Conservation (phyloP, 2,888 invertebrate species). For the Pammene fasciana region DNA sequence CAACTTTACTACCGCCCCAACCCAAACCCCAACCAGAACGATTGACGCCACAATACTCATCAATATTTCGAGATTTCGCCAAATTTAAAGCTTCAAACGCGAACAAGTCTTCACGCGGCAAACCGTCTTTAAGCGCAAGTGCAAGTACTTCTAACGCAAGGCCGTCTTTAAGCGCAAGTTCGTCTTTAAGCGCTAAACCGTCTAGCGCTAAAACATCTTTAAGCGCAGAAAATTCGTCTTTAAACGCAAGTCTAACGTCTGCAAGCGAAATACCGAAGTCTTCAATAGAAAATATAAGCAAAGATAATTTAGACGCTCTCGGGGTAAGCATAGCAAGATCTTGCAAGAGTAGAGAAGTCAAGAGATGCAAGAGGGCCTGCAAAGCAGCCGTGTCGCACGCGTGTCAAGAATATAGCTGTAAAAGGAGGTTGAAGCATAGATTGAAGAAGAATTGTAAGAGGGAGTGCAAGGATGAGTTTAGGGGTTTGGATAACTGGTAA, state of each 20-base stretch:
- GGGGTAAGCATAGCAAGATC: constrained; percentile 25
- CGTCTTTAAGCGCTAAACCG: too few relatives aligned
- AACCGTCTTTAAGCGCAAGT: too few relatives aligned
- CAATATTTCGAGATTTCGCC: not conserved
- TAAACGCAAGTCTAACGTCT: not conserved
- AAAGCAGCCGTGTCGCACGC: constrained; percentile 46
- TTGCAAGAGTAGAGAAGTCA: constrained; percentile 44
- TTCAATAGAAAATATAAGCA: constrained; percentile 10
- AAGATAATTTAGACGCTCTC: not conserved
- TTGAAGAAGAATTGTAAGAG: constrained; percentile 56
- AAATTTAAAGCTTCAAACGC: not conserved
- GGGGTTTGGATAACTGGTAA: not conserved
- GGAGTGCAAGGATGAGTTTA: constrained; percentile 52
- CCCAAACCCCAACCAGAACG: not conserved
- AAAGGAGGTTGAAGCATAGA: constrained; percentile 48
- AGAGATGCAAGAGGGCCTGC: constrained; percentile 55
- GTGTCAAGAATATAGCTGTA: constrained; percentile 52
- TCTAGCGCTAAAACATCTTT: too few relatives aligned
- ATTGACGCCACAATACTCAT: not conserved
- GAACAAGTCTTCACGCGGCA: too few relatives aligned
- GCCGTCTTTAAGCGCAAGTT: too few relatives aligned
- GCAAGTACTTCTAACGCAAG: too few relatives aligned
- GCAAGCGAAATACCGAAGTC: not conserved
- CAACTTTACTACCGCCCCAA: not conserved
- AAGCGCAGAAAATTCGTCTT: not conserved